phyloP scores from a whole-genome alignment of 2,888 invertebrate genomes.

The Lasioglossum malachurum region DNA sequence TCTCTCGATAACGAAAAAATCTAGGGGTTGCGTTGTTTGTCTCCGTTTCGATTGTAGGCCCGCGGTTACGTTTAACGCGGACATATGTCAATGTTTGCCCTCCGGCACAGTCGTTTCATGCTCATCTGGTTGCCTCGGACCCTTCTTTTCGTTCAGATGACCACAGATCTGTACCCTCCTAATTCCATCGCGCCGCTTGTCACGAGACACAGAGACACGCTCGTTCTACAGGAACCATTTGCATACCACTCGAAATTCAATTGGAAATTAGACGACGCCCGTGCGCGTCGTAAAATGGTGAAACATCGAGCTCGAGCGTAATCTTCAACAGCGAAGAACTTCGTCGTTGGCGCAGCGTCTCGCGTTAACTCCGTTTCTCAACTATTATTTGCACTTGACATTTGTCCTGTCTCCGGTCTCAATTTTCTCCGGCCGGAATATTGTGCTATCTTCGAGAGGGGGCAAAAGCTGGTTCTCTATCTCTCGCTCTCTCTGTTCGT shows the following conservation, averaged over 20 bases:
- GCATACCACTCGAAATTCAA: conserved; percentile 54
- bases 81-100: conserved; percentile 84
- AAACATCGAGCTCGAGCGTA: not conserved
- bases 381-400: conserved; percentile 47
- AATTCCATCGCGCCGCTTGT: conserved; percentile 35
- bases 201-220: conserved; percentile 55
- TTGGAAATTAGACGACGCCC: conserved; percentile 43
- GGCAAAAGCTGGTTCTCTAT: not conserved
- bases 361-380: not conserved
- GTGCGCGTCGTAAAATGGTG: conserved; percentile 18
- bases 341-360: conserved; percentile 5
- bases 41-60: conserved; percentile 62
- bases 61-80: conserved; percentile 76
- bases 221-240: conserved; percentile 38
- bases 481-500: conserved; percentile 9
- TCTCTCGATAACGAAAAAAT: not conserved
- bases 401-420: conserved; percentile 40
- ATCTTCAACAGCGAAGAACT: conserved; percentile 26
- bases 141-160: conserved; percentile 72
- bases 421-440: conserved; percentile 16
- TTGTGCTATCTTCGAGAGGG: conserved; percentile 44
- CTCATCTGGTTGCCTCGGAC: conserved; percentile 77
- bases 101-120: conserved; percentile 80
- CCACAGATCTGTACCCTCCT: conserved; percentile 58
- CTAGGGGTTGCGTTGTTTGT: conserved; percentile 42